These are phyloP conservation scores for Leptarthrus brevirostris DNA, from an alignment of 2,888 invertebrate species.

Conservation along the genomic window DNA sequence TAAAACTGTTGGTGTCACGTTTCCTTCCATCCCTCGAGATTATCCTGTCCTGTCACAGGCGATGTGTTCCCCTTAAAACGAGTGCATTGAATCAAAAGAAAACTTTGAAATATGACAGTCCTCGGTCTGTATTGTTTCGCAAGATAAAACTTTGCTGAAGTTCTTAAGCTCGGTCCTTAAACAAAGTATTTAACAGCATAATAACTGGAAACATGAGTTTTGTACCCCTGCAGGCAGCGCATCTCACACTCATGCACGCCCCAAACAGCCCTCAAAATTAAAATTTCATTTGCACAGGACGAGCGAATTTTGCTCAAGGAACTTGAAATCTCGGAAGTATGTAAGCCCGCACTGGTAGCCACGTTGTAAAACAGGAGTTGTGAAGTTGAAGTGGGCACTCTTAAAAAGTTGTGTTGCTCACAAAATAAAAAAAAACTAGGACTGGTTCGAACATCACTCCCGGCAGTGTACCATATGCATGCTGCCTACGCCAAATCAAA, in stretches of 20 bases:
- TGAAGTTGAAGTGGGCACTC: constrained; percentile 24
- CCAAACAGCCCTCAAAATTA: constrained; percentile 36
- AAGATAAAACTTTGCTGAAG: constrained; percentile 22
- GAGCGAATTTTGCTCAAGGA: constrained; percentile 36
- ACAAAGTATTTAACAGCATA: constrained; percentile 46
- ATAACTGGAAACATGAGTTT: constrained; percentile 41
- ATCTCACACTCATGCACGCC: constrained; percentile 22
- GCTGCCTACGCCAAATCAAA: constrained; percentile 36
- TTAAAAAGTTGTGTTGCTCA: constrained; percentile 39
- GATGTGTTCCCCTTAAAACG: not conserved
- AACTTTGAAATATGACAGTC: constrained; percentile 37
- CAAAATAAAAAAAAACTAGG: constrained; percentile 13
- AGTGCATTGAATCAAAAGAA: constrained; percentile 36
- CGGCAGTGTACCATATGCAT: not conserved
- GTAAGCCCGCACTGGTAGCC: not conserved
- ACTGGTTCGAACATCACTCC: constrained; percentile 20
- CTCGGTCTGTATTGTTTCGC: constrained; percentile 33
- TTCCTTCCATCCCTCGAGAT: not conserved
- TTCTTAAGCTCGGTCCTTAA: constrained; percentile 32
- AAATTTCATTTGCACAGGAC: constrained; percentile 44
- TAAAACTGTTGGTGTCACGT: constrained; percentile 33
- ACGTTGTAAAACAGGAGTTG: constrained; percentile 6
- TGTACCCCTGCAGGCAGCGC: constrained; percentile 4
- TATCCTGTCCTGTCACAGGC: constrained; percentile 27
- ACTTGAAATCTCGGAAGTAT: constrained; percentile 32